Evolutionary conservation across 2,113 vertebrate genomes (phyloP).

Genomic region (Cyanoderma ruficeps): DNA sequence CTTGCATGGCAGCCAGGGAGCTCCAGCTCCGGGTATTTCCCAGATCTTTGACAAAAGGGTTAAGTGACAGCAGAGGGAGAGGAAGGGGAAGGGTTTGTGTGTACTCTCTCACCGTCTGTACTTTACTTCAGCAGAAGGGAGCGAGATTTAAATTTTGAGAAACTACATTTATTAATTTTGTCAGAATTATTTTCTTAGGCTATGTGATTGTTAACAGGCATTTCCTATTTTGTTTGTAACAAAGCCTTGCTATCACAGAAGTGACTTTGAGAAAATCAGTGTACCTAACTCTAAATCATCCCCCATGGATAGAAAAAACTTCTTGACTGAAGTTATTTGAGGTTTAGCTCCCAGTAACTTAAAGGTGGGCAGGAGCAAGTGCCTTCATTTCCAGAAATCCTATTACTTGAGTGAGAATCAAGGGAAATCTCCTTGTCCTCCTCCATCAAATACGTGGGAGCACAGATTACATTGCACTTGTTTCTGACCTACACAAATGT

Average conservation of each 20-base stretch:
- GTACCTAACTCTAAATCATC: not conserved
- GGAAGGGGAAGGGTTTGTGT: not conserved
- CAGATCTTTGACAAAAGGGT: rapidly evolving
- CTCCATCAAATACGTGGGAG: not conserved
- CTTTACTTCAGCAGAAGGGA: not conserved
- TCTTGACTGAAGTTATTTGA: not conserved
- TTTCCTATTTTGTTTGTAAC: not conserved
- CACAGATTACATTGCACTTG: not conserved
- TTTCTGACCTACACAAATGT: not conserved
- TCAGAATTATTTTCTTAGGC: not conserved
- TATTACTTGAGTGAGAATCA: not conserved
- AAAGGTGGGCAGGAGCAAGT: not conserved
- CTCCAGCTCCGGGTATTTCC: not conserved
- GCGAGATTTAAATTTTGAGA: not conserved
- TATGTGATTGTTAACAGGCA: not conserved
- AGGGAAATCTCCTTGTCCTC: not conserved
- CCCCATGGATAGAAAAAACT: not conserved
- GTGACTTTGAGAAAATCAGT: not conserved
- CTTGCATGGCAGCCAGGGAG: not conserved
- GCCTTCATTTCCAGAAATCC: not conserved
- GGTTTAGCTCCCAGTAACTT: not conserved
- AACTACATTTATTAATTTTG: not conserved
- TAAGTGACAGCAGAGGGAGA: not conserved
- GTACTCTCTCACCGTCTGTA: not conserved
- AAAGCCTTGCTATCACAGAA: not conserved